phyloP scores from a whole-genome alignment of 2,113 vertebrate species.

The Nettapus auritus region DNA sequence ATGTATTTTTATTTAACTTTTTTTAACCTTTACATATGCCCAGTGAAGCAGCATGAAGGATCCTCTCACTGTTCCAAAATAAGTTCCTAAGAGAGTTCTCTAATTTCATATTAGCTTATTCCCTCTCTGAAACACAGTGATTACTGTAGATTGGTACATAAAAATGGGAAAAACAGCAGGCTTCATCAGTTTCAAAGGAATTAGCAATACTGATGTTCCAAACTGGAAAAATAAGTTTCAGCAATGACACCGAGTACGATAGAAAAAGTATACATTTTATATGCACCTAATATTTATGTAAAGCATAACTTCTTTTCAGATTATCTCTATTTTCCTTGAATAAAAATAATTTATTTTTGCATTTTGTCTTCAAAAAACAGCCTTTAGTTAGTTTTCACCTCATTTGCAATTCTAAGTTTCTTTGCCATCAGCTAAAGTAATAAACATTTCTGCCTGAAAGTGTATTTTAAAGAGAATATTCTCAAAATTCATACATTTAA shows the following conservation, averaged over 20 bases:
- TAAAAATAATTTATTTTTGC: not conserved
- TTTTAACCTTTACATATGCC: not conserved
- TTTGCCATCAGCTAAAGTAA: conserved; percentile 34
- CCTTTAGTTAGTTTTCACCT: not conserved
- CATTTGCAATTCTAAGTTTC: conserved; percentile 41
- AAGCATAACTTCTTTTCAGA: not conserved
- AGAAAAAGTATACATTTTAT: not conserved
- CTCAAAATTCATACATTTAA: conserved; percentile 41
- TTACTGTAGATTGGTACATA: not conserved
- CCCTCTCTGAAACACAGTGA: not conserved
- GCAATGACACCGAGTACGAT: not conserved
- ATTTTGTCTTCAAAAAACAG: not conserved
- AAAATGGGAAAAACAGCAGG: conserved; percentile 9
- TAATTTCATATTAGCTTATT: conserved; percentile 36
- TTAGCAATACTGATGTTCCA: conserved; percentile 5
- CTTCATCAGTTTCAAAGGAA: conserved; percentile 10
- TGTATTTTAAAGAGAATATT: conserved; percentile 1
- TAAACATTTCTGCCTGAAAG: conserved; percentile 25
- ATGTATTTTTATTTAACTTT: not conserved
- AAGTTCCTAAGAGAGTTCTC: not conserved
- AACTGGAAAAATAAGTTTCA: conserved; percentile 18
- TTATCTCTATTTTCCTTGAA: not conserved
- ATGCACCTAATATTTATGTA: not conserved
- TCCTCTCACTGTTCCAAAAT: not conserved
- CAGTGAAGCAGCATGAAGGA: not conserved